phyloP scores from a whole-genome alignment of 2,113 vertebrate species.

The Sclerurus mexicanus region DNA sequence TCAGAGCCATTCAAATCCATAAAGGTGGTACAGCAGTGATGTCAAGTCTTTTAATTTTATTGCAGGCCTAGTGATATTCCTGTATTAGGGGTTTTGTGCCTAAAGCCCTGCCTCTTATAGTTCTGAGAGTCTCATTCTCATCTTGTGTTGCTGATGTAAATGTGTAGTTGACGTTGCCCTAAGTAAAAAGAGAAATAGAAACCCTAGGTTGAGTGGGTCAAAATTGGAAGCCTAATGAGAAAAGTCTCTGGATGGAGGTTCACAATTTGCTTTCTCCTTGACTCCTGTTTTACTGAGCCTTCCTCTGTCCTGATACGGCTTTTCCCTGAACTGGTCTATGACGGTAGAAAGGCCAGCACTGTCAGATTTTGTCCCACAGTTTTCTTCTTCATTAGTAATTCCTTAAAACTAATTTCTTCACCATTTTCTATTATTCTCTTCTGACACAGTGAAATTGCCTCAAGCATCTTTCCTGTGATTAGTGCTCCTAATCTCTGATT shows the following conservation, averaged over 20 bases:
- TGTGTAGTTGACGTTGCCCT: not conserved
- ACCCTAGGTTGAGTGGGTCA: not conserved
- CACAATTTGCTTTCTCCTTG: not conserved
- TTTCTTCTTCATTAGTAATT: not conserved
- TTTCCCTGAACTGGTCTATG: not conserved
- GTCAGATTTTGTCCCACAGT: not conserved
- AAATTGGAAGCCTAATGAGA: not conserved
- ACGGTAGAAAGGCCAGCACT: not conserved
- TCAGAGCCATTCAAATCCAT: not conserved
- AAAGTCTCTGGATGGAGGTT: not conserved
- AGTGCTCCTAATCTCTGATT: not conserved
- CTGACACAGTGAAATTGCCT: not conserved
- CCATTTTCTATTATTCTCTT: not conserved
- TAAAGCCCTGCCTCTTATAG: not conserved
- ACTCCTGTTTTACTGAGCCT: not conserved
- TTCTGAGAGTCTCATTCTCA: not conserved
- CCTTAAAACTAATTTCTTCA: not conserved
- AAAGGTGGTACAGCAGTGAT: not conserved
- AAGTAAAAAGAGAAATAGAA: not conserved
- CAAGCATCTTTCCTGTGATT: not conserved
- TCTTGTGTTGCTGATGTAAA: not conserved
- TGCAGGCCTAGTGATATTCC: not conserved
- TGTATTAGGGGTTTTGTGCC: not conserved
- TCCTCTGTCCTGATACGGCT: not conserved
- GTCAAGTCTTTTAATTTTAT: slow-evolving; percentile 24